Evolutionary conservation across 2,888 invertebrate genomes (phyloP).

Genomic region (Synergus laeviventris): DNA sequence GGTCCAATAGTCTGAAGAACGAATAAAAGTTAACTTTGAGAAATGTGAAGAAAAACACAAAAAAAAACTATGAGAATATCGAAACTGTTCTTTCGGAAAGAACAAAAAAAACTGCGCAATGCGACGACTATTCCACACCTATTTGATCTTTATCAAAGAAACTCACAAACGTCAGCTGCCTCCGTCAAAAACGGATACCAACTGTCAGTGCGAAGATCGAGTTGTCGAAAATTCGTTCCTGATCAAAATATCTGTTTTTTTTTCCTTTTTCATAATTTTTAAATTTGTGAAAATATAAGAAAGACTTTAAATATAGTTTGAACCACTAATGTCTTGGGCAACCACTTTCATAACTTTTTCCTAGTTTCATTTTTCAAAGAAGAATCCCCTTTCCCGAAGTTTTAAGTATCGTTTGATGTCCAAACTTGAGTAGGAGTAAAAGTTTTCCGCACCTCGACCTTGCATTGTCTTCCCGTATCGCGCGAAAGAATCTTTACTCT

Average conservation of each 20-base stretch:
- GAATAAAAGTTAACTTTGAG: conserved; percentile 19
- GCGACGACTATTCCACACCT: conserved; percentile 12
- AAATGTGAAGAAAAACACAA: background rate
- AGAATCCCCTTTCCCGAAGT: conserved; percentile 4
- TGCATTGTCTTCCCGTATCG: conserved; percentile 16
- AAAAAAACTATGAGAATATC: conserved; percentile 5
- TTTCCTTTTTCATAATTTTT: background rate
- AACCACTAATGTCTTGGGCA: background rate
- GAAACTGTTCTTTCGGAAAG: background rate
- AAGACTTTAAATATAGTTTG: background rate
- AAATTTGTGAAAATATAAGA: background rate
- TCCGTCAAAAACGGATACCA: background rate
- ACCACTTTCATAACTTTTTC: background rate
- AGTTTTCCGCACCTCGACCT: conserved; percentile 16
- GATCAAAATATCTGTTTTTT: background rate
- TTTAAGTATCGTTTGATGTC: conserved; percentile 15
- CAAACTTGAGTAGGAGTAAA: background rate
- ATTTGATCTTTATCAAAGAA: conserved; percentile 38
- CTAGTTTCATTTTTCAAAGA: background rate
- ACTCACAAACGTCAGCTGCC: conserved; percentile 26
- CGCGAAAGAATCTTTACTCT: conserved; percentile 39
- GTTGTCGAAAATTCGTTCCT: conserved; percentile 2
- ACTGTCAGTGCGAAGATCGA: background rate
- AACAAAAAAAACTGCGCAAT: background rate
- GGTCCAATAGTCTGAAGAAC: conserved; percentile 28